Base-by-base conservation (phyloP, 1,140 invertebrate genomes). In the Teleopsis dalmanni region DNA sequence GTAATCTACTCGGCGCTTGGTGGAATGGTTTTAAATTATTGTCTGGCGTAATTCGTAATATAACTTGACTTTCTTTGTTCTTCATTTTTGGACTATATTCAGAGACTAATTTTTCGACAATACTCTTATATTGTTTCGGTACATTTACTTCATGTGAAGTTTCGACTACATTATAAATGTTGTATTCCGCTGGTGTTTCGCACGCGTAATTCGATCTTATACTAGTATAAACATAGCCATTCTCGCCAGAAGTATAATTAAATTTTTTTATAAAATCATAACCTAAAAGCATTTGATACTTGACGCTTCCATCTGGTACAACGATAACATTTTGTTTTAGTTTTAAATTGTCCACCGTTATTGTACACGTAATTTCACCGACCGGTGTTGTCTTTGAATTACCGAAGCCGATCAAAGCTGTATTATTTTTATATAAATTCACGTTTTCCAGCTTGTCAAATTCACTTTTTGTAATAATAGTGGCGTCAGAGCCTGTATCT, bases 1-100 rank as follows among this genome's bases (percentile, higher is more conserved):
- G 16, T 31, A 44, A 18, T n/a, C 42, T 13, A 6, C 14, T 31
- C n/a, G n/a, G n/a, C n/a, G n/a, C n/a, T n/a, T n/a, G n/a, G n/a
- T n/a, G n/a, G n/a, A n/a, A n/a, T 21, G 26, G 3, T 6, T n/a
- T 21, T 9, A 23, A 16, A 36, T 54, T 49, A 19, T 65, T 10
- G 33, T 27, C 36, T 6, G 31, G 33, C 25, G 36, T 9, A n/a
- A 31, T 44, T 23, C 18, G 21, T 7, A 47, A 13, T 25, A 36
- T 14, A n/a, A 47, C 13, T 6, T 31, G 44, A 26, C 34, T 25
- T 7, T 26, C 6, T 23, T 8, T 3, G 9, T 40, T 23, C 2
- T 26, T 26, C 13, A 9, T 16, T 8, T 3, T n/a, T 6, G 48
- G 43, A 26, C 47, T 38, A 25, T 53, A 53, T 16, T 45, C 40